These are phyloP conservation scores for Philonicus albiceps DNA, from an alignment of 2,888 invertebrate genomes.

Conservation along the genomic window DNA sequence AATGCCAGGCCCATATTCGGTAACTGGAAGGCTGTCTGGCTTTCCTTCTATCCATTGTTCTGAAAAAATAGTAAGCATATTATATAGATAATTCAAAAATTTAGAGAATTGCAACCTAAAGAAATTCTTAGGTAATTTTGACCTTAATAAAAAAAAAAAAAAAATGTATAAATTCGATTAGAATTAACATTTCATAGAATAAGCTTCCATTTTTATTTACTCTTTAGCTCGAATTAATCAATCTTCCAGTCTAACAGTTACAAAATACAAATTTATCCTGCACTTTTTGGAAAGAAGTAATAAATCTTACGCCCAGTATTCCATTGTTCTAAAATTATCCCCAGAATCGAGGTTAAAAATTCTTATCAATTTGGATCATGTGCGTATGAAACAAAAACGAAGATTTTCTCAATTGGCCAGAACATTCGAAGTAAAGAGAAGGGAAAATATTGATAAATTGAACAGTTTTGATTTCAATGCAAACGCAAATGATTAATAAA, in stretches of 20 bases:
- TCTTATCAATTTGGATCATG: conserved; percentile 12
- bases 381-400: neutral
- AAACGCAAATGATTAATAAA: neutral
- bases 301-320: neutral
- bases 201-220: neutral
- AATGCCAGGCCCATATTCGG: conserved; percentile 54
- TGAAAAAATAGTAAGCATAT: conserved; percentile 53
- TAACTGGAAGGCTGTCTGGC: conserved; percentile 70
- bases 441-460: neutral
- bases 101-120: no score
- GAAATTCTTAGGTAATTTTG: no score
- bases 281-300: neutral
- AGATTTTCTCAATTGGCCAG: neutral
- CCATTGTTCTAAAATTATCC: neutral
- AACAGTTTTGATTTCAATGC: neutral
- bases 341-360: neutral
- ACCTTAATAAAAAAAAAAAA: no score
- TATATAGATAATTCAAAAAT: neutral
- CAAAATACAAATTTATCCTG: neutral
- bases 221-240: neutral
- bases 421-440: neutral
- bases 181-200: no score
- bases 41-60: conserved; percentile 77
- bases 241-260: neutral
- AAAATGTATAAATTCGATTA: no score